Evolutionary conservation across 2,113 vertebrate genomes (phyloP), one percentile per base, ranked within the genome.

Genomic region (Mastomys coucha): DNA sequence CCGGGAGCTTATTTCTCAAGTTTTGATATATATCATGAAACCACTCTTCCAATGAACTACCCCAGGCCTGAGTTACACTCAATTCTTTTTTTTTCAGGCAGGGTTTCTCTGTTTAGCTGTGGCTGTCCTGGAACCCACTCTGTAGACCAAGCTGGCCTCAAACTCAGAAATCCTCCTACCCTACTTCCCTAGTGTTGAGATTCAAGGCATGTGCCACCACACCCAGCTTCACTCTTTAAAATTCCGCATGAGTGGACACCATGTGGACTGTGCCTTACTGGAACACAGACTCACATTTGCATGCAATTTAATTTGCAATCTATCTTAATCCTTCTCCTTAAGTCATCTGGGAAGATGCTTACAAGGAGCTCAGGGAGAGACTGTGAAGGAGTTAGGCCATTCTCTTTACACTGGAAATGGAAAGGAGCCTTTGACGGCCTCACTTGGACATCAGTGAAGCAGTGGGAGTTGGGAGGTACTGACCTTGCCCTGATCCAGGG

Each of bases 401-500:
- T 26, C 77, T 82, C 19, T 31, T 85, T 36, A 69, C n/a, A 80
- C 2, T 56, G 67, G 51, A 88, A 82, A 58, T 88, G n/a, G 78
- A 58, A 45, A 24, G 31, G 42, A 2, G 56, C n/a, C 88, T 91
- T 53, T 13, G 67, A n/a, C 60, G 75, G 78, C 33, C 49, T 84
- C 69, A 22, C 49, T 58, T 76, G 42, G 88, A 81, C 24, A 36
- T 36, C 31, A 65, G 26, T 60, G 73, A 80, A 80, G 63, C 24
- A 76, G 76, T 20, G 22, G 51, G 28, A 67, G 31, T 60, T 33
- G 39, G 58, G 93, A 91, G 65, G 78, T 60, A 95, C 98, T 90
- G 98, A 99, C 99, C 99, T 99, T 63, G 99, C 99, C 98, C 99
- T 98, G 96, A 99, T 98, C 99, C 99, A 99, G 11, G 99, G 99